phyloP scores from a whole-genome alignment of 2,113 vertebrate species.

The Gymnocephalus cernua region DNA sequence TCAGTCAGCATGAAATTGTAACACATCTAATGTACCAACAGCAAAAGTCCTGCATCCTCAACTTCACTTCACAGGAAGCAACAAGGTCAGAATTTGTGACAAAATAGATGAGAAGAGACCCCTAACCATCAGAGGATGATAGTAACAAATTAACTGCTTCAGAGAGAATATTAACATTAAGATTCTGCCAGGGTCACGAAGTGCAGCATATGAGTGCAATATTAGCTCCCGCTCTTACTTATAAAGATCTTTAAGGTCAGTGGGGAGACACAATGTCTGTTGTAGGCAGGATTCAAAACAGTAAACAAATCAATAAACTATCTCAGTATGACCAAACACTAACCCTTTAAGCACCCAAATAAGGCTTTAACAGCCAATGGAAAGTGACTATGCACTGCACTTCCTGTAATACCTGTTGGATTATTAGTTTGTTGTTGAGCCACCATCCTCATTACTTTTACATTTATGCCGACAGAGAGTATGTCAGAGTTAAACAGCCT shows the following conservation, averaged over 20 bases:
- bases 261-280: conserved; percentile 36
- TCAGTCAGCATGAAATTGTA: conserved; percentile 20
- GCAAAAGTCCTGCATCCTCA: not conserved
- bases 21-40: not conserved
- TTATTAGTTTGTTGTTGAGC: conserved; percentile 55
- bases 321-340: conserved; percentile 58
- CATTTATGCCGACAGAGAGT: conserved; percentile 53
- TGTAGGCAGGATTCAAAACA: conserved; percentile 44
- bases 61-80: conserved; percentile 1
- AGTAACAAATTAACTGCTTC: conserved; percentile 13
- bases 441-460: conserved; percentile 60
- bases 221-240: conserved; percentile 32
- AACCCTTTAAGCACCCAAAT: conserved; percentile 54
- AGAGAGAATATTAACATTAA: conserved; percentile 21
- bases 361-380: conserved; percentile 47
- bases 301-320: conserved; percentile 67
- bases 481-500: conserved; percentile 56
- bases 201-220: not conserved
- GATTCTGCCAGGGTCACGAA: conserved; percentile 37
- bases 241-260: conserved; percentile 41
- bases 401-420: conserved; percentile 49
- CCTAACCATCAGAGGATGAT: not conserved
- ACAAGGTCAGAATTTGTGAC: conserved; percentile 11
- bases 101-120: conserved; percentile 24
- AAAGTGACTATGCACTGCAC: conserved; percentile 11